Percentiles rank a stretch among this genome's conserved stretches.
phyloP scores from a whole-genome alignment of 2,888 invertebrate genomes.

The Pandemis cinnamomeana region DNA sequence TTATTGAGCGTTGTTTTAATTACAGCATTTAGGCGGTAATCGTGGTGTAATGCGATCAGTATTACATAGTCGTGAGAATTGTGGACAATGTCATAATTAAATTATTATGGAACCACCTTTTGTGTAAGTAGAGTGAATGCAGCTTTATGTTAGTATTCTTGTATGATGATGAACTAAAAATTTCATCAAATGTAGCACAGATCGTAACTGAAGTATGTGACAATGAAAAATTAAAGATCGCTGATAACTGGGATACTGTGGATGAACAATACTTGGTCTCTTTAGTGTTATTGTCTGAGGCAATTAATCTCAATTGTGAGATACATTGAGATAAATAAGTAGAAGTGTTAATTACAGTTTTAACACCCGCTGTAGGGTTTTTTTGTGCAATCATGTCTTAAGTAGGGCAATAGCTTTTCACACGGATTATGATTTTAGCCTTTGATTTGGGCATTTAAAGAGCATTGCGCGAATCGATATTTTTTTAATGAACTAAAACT shows the following conservation, averaged over 20 bases:
- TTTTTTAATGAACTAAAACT: too few species aligned
- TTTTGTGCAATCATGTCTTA: not conserved
- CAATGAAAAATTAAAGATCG: slow-evolving; percentile 39
- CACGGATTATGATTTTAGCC: not conserved
- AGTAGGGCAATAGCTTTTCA: not conserved
- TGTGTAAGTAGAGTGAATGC: slow-evolving; percentile 41
- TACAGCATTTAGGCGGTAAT: slow-evolving; percentile 35
- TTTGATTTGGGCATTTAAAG: not conserved
- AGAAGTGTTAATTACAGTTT: slow-evolving; percentile 10
- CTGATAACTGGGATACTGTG: slow-evolving; percentile 23
- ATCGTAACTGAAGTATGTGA: slow-evolving; percentile 23
- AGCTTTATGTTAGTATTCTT: slow-evolving; percentile 28
- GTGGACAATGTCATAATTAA: slow-evolving; percentile 46
- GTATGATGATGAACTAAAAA: slow-evolving; percentile 42
- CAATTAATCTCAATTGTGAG: slow-evolving; percentile 29
- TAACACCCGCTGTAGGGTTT: not conserved
- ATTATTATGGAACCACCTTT: slow-evolving; percentile 42
- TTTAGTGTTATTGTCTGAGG: slow-evolving; percentile 28
- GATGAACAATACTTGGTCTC: slow-evolving; percentile 35
- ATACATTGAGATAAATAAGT: slow-evolving; percentile 9
- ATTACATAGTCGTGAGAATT: slow-evolving; percentile 42
- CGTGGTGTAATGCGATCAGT: slow-evolving; percentile 42
- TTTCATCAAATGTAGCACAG: slow-evolving; percentile 41
- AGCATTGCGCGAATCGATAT: not conserved
- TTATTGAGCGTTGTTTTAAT: slow-evolving; percentile 32